Base-by-base conservation (phyloP, 2,797 vertebrate genomes). In the Thaleichthys pacificus region DNA sequence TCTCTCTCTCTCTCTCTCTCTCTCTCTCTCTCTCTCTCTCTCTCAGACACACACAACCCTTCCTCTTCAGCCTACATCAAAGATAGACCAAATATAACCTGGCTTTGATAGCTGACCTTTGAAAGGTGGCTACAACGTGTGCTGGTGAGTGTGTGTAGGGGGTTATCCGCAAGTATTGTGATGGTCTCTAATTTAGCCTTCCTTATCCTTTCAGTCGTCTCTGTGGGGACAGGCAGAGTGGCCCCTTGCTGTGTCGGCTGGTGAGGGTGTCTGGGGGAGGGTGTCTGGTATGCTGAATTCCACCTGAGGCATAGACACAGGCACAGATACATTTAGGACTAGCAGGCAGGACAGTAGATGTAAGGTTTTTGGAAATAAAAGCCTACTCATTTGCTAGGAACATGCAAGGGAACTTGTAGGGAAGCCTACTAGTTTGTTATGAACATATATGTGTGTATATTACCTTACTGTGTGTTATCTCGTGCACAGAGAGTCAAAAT, bases 21-120 rank as follows among this genome's bases (percentile, higher is more conserved):
- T 38, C 35, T 38, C 35, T 38, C 35, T 8, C 8, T 8, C 35
- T 38, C 35, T 38, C 35, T 38, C 35, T 38, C 35, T 38, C 35
- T 35, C 28, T 54, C n/a, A n/a, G n/a, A n/a, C 61, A 63, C 26
- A 63, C 14, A 63, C 61, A 63, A 28, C 14, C 19, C 26, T 58
- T 11, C 19, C 61, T 38, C 49, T 22, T 8, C 58, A 61, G 7
- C 68, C 77, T 78, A 73, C 81, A 83, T 84, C 77, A 85, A 86
- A 88, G 78, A 74, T 73, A 72, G 42, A 79, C 84, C 84, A 89
- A 76, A 91, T 93, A 92, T 91, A 90, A 90, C 88, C 77, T 0
- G 76, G 78, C 83, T 85, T 86, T 89, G 88, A 89, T 82, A 85
- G 78, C 60, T 92, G 91, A 93, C 92, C 91, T 93, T 93, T 92